A percentile compares a stretch with the other conserved stretches of the same genome.
These are phyloP conservation scores for Tetanocera ferruginea DNA, from an alignment of 2,888 invertebrate genomes.

Conservation along the genomic window DNA sequence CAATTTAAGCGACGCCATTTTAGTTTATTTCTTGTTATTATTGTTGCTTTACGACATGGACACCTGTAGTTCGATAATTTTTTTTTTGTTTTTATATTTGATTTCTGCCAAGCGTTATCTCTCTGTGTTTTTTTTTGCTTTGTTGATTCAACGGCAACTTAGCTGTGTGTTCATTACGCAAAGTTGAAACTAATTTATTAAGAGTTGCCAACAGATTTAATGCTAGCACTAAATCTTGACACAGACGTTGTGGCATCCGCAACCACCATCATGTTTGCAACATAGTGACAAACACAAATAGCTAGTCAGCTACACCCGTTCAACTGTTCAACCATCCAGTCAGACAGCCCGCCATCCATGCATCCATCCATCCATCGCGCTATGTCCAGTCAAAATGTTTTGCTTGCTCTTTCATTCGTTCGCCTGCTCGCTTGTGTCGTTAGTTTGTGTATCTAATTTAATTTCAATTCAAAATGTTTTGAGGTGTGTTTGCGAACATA, in stretches of 20 bases:
- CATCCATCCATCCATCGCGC: not conserved
- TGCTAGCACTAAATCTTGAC: slow-evolving; percentile 50
- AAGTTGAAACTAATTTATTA: slow-evolving; percentile 48
- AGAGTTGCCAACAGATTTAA: slow-evolving; percentile 52
- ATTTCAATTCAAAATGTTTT: slow-evolving; percentile 9
- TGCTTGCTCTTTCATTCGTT: not conserved
- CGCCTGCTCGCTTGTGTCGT: not conserved
- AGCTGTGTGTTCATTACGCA: slow-evolving; percentile 42
- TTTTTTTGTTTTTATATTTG: not conserved
- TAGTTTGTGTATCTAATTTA: slow-evolving; percentile 5
- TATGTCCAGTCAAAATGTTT: not conserved
- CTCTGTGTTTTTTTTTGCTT: slow-evolving; percentile 43
- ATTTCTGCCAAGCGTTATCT: slow-evolving; percentile 11
- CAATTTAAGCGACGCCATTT: slow-evolving; percentile 23
- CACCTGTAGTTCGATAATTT: slow-evolving; percentile 35
- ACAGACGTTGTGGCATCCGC: slow-evolving; percentile 1
- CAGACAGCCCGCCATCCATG: not conserved
- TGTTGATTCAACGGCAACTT: slow-evolving; percentile 55
- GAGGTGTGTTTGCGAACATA: slow-evolving; percentile 17
- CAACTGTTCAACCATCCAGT: not conserved
- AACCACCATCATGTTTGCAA: slow-evolving; percentile 4
- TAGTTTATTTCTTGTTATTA: not conserved
- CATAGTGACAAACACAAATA: not conserved
- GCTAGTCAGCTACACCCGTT: not conserved
- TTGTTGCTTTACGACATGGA: slow-evolving; percentile 12